phyloP scores from a whole-genome alignment of 2,888 invertebrate genomes.

The Aphrophora alni region DNA sequence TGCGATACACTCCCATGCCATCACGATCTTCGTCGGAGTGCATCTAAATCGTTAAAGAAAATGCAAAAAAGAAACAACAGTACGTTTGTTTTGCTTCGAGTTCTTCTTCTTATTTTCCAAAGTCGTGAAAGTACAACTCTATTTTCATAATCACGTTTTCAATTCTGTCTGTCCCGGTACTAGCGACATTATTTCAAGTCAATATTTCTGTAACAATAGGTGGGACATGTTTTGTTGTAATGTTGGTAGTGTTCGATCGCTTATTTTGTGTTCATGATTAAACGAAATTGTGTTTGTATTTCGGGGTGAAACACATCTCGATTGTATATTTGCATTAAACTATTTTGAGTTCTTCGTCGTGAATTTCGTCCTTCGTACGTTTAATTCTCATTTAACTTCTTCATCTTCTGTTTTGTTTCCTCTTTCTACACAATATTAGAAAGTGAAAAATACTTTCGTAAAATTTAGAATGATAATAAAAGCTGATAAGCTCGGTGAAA shows the following conservation, averaged over 20 bases:
- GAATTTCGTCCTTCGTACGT: too few species aligned
- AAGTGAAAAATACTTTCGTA: too few species aligned
- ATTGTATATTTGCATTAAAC: too few species aligned
- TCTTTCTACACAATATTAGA: too few species aligned
- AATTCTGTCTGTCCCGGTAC: conserved; percentile 34
- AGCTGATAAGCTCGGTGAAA: too few species aligned
- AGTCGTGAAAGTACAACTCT: conserved; percentile 36
- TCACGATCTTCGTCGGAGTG: neutral
- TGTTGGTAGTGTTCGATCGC: neutral
- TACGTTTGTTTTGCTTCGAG: neutral
- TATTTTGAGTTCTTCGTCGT: too few species aligned
- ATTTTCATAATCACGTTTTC: conserved; percentile 41
- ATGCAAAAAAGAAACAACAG: conserved; percentile 3
- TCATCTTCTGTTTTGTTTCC: too few species aligned
- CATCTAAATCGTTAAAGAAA: conserved; percentile 6
- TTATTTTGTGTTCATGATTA: neutral
- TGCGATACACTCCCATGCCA: neutral
- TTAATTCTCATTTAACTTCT: too few species aligned
- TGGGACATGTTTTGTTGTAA: neutral
- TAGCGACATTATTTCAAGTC: conserved; percentile 2
- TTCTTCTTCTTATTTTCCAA: neutral
- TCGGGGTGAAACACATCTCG: too few species aligned
- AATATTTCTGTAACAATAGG: neutral
- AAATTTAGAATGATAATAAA: too few species aligned
- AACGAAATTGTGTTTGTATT: too few species aligned